A percentile compares a stretch with the other conserved stretches of the same genome.
Evolutionary conservation across 2,797 vertebrate genomes (phyloP).

Genomic region (Scleropages formosus): DNA sequence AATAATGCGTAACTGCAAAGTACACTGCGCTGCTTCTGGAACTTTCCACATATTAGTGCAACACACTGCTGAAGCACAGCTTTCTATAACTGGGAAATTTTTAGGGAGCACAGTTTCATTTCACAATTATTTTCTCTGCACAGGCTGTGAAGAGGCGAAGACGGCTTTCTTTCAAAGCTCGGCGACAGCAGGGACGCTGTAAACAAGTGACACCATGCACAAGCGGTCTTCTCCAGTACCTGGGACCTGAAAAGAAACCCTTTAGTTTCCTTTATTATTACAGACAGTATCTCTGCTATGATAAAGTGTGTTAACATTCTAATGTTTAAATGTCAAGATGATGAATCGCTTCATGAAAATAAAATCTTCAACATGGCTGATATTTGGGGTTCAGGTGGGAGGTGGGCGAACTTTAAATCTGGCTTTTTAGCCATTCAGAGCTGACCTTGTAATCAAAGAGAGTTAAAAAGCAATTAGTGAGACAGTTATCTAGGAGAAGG

Average conservation of each 20-base stretch:
- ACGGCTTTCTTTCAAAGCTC: no score
- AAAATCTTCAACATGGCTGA: conserved; percentile 60
- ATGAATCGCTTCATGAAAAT: conserved; percentile 72
- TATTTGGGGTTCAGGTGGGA: conserved; percentile 44
- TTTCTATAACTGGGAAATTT: no score
- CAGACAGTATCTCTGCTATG: conserved; percentile 55
- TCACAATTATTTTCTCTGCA: no score
- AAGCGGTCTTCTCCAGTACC: background rate
- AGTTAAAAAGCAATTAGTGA: conserved; percentile 84
- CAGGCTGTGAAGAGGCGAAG: no score
- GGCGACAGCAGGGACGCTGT: no score
- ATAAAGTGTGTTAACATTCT: conserved; percentile 58
- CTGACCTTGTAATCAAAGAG: conserved; percentile 81
- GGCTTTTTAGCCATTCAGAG: conserved; percentile 62
- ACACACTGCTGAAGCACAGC: no score
- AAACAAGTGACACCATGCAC: no score
- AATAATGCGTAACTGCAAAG: no score
- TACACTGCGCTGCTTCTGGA: no score
- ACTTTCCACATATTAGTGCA: no score
- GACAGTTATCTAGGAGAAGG: conserved; percentile 76
- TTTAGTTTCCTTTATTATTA: conserved; percentile 38
- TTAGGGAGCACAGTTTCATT: no score
- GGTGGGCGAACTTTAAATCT: conserved; percentile 48
- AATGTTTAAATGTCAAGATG: conserved; percentile 56
- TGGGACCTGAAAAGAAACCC: background rate